Percentiles rank a stretch among this genome's conserved stretches.
These are phyloP conservation scores for Cheilosia grossa DNA, from an alignment of 2,888 invertebrate genomes.

Conservation along the genomic window DNA sequence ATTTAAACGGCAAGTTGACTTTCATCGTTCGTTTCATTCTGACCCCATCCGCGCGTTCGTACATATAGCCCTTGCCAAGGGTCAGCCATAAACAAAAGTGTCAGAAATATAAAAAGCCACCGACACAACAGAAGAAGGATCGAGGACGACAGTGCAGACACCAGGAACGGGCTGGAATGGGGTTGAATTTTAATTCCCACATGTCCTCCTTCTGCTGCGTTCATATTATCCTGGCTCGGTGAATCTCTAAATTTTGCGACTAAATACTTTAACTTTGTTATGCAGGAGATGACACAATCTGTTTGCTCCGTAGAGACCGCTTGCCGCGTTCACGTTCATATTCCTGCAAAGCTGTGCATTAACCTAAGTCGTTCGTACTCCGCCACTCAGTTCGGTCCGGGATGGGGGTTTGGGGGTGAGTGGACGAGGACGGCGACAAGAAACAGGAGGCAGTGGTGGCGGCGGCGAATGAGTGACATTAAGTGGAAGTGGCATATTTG, in stretches of 20 bases:
- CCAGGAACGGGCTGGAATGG: not conserved
- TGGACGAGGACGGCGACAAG: conserved; percentile 36
- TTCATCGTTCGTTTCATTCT: conserved; percentile 53
- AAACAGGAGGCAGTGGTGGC: not conserved
- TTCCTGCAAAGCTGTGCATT: conserved; percentile 49
- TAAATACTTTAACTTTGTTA: conserved; percentile 74
- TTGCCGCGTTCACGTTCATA: conserved; percentile 27
- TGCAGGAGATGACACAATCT: conserved; percentile 75
- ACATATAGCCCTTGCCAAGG: conserved; percentile 49
- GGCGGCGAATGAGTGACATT: conserved; percentile 76
- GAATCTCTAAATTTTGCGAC: conserved; percentile 74
- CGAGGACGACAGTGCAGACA: conserved; percentile 33
- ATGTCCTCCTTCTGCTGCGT: conserved; percentile 45
- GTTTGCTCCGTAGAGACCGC: conserved; percentile 64
- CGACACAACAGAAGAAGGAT: conserved; percentile 23
- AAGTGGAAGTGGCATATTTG: conserved; percentile 78
- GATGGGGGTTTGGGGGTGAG: not conserved
- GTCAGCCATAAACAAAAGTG: conserved; percentile 74
- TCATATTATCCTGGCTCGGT: conserved; percentile 60
- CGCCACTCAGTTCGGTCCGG: not conserved
- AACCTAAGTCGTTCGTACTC: conserved; percentile 58
- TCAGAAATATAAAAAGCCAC: conserved; percentile 69
- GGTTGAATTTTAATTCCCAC: conserved; percentile 73
- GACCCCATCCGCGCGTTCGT: conserved; percentile 46
- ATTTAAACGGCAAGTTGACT: conserved; percentile 72